phyloP scores from a whole-genome alignment of 2,888 invertebrate species.

The Boloria euphrosyne region DNA sequence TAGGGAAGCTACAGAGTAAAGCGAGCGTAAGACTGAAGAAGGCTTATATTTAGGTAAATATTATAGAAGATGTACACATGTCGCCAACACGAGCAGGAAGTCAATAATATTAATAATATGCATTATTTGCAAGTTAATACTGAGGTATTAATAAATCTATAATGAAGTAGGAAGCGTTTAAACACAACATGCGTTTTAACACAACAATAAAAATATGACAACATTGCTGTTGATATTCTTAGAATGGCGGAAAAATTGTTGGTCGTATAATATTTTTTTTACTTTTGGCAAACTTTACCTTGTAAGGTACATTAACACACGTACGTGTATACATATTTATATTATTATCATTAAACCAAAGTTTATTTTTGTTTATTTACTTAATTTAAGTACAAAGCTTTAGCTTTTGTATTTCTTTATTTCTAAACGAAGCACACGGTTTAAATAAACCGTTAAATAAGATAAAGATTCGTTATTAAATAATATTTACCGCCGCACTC shows the following conservation, averaged over 20 bases:
- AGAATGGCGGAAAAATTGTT: background rate
- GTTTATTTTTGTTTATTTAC: no score
- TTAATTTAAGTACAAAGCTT: no score
- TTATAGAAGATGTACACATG: conserved; percentile 8
- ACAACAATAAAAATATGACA: conserved; percentile 54
- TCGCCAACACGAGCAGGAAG: conserved; percentile 32
- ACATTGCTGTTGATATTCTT: conserved; percentile 27
- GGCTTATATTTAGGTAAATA: background rate
- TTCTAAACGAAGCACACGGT: no score
- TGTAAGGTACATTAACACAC: background rate
- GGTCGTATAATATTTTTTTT: background rate
- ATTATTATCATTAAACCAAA: no score
- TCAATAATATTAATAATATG: conserved; percentile 30
- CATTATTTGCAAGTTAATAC: conserved; percentile 29
- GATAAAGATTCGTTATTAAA: no score
- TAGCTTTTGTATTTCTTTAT: no score
- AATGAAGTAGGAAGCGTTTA: conserved; percentile 39
- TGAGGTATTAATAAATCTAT: conserved; percentile 33
- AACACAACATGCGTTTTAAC: conserved; percentile 51
- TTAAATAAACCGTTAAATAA: no score
- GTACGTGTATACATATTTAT: no score
- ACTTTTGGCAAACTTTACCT: background rate
- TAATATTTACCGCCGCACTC: no score
- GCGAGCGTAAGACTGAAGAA: no score
- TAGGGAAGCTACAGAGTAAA: no score